These are phyloP conservation scores for Suricata suricatta DNA, from an alignment of 2,113 vertebrate species.

Conservation along the genomic window DNA sequence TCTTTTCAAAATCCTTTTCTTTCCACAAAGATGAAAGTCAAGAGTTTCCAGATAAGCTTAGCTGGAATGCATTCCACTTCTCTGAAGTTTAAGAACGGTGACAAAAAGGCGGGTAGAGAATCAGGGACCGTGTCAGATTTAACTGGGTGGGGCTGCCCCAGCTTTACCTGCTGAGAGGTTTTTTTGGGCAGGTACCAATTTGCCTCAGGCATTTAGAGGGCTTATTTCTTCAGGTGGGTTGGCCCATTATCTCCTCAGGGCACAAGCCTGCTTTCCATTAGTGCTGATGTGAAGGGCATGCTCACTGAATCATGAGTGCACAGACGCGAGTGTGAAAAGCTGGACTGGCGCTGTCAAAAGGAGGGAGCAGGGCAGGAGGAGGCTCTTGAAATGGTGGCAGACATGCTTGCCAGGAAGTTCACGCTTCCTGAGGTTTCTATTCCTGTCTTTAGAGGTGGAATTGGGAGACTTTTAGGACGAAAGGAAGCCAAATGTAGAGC, in stretches of 20 bases:
- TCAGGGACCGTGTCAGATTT: conserved; percentile 57
- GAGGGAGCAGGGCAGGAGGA: neutral
- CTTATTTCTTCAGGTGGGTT: conserved; percentile 76
- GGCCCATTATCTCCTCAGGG: conserved; percentile 67
- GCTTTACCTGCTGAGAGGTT: conserved; percentile 75
- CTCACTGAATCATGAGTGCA: conserved; percentile 70
- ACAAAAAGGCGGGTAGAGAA: conserved; percentile 45
- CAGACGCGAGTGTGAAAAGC: neutral
- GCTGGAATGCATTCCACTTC: conserved; percentile 61
- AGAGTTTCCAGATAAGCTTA: conserved; percentile 77
- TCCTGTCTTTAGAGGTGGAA: conserved; percentile 30
- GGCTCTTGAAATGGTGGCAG: neutral
- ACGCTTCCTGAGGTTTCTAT: neutral
- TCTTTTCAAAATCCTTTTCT: conserved; percentile 75
- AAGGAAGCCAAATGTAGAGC: neutral
- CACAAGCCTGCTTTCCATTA: conserved; percentile 75
- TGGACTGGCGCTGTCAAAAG: neutral
- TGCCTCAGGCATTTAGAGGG: conserved; percentile 74
- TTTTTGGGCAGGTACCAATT: conserved; percentile 79
- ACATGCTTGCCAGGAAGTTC: conserved; percentile 56
- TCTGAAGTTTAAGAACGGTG: conserved; percentile 63
- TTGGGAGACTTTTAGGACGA: neutral
- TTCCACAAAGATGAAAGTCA: conserved; percentile 76
- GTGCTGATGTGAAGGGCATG: conserved; percentile 79
- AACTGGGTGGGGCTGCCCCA: conserved; percentile 53